Evolutionary conservation across 2,113 vertebrate genomes (phyloP), one percentile per base, ranked within the genome.

Genomic region (Mola mola): DNA sequence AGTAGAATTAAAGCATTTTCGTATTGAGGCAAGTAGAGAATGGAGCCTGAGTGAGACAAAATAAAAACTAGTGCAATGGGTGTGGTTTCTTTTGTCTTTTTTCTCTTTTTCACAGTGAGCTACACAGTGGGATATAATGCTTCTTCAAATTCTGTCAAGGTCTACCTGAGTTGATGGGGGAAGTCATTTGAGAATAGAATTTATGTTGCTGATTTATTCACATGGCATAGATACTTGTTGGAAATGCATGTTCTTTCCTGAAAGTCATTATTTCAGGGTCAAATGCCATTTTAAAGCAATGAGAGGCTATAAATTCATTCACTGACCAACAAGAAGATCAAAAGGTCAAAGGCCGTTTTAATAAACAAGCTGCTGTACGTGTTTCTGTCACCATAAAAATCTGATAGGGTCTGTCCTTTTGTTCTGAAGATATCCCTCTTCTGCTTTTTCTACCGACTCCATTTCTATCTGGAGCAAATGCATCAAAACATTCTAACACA

Each of bases 201-300:
- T 79, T 69, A 77, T 70, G 78, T 73, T 61, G 59, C 74, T 78
- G 67, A 87, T 89, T 75, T 83, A 86, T 83, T 87, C 79, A 81
- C 79, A 86, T 79, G 79, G 89, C 83, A n/a, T n/a, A n/a, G n/a
- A n/a, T 88, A 63, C 89, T n/a, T n/a, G n/a, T n/a, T n/a, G n/a
- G n/a, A n/a, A n/a, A n/a, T n/a, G n/a, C n/a, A n/a, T n/a, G n/a
- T 19, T 41, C 47, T 49, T 19, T 19, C 11, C 28, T 4, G 16
- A 24, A 46, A 20, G 13, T 47, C 34, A 13, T 4, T 8, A 50
- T 51, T 28, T 46, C 1, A 28, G 12, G 26, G 34, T 43, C 0
- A 50, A 29, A 48, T 11, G 17, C 9, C n/a, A n/a, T n/a, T n/a
- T n/a, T 13, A 29, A 26, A 24, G 13, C 8, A 16, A 24, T 28